Percentiles rank a stretch among this genome's conserved stretches.
These are phyloP conservation scores for Austrofundulus limnaeus DNA, from an alignment of 2,113 vertebrate genomes.

Conservation along the genomic window DNA sequence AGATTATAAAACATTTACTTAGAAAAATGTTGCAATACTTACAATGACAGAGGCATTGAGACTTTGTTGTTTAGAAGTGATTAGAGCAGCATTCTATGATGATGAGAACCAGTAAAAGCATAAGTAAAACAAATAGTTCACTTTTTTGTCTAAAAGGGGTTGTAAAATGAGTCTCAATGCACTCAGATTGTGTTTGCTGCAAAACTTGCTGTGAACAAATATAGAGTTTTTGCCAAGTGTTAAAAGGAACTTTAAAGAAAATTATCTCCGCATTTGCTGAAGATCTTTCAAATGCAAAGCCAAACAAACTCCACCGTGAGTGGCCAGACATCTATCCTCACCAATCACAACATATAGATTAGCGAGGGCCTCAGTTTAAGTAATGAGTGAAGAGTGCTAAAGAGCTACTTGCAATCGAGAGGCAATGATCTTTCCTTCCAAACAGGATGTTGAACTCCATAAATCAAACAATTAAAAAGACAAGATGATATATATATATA, in stretches of 20 bases:
- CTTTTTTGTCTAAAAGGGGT: neutral
- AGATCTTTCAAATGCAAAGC: neutral
- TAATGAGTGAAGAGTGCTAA: constrained; percentile 34
- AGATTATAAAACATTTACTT: neutral
- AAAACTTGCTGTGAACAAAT: neutral
- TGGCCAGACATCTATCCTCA: neutral
- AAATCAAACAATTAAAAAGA: constrained; percentile 25
- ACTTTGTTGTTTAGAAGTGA: too few species aligned
- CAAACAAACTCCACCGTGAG: neutral
- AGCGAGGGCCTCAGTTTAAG: constrained; percentile 20
- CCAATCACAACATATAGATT: neutral
- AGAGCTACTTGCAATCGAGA: constrained; percentile 21
- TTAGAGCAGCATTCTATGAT: neutral
- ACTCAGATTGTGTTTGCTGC: neutral
- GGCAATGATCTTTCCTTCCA: constrained; percentile 37
- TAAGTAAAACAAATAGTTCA: neutral
- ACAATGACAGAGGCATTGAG: neutral
- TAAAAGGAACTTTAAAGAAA: neutral
- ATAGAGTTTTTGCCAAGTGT: neutral
- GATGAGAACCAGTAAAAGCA: neutral
- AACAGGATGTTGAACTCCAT: constrained; percentile 24
- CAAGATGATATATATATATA: too few species aligned
- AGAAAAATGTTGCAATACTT: neutral
- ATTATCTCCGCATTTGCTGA: neutral
- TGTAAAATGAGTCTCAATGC: neutral